phyloP scores from a whole-genome alignment of 2,113 vertebrate genomes.

The Bujurquina vittata region DNA sequence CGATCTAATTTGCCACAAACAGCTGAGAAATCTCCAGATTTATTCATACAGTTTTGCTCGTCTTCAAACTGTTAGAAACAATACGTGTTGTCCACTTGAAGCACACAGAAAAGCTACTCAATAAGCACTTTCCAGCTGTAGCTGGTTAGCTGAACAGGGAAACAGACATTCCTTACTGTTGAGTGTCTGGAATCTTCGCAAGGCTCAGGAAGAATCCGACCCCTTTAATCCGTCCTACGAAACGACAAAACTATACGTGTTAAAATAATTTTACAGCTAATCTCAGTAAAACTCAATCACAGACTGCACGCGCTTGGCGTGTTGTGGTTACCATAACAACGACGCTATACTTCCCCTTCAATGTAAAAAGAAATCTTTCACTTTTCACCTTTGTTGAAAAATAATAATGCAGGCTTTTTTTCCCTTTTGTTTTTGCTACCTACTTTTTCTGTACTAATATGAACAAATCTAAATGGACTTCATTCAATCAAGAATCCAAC shows the following conservation, averaged over 20 bases:
- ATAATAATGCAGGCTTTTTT: not conserved
- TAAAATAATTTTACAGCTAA: not conserved
- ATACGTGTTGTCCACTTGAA: not conserved
- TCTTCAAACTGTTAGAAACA: not conserved
- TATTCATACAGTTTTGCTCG: not conserved
- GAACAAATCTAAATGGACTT: not conserved
- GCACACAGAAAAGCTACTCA: not conserved
- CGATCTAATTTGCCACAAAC: not conserved
- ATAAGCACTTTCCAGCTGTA: not conserved
- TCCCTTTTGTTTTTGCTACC: not conserved
- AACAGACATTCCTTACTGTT: conserved; percentile 22
- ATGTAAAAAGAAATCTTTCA: not conserved
- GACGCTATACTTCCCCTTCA: not conserved
- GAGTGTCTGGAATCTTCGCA: not conserved
- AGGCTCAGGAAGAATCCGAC: not conserved
- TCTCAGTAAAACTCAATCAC: conserved; percentile 42
- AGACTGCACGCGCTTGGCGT: not conserved
- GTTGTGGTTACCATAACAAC: conserved; percentile 59
- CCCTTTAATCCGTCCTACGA: not conserved
- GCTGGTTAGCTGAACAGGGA: not conserved
- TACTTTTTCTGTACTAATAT: not conserved
- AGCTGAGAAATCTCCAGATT: not conserved
- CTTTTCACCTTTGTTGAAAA: not conserved
- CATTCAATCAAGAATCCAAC: not conserved
- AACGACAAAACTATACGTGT: not conserved